Percentiles rank a stretch among this genome's conserved stretches.
Evolutionary conservation across 1,140 invertebrate species (phyloP).

Genomic region (Lasaia peninsularis): DNA sequence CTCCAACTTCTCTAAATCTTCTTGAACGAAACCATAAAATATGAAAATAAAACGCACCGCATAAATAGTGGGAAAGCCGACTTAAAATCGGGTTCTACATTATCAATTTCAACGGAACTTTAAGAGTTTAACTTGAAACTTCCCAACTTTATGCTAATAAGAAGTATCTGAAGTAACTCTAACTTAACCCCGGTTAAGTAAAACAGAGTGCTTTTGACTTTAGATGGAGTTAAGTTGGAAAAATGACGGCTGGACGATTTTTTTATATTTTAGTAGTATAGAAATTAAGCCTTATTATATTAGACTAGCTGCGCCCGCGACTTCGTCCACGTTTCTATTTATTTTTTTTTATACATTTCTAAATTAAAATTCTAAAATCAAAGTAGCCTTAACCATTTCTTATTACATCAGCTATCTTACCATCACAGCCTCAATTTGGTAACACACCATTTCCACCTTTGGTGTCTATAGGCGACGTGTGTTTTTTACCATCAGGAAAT

Average conservation of each 20-base stretch:
- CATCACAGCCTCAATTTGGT: too few species aligned
- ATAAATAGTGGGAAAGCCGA: conserved; percentile 24
- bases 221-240: conserved; percentile 9
- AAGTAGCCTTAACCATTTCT: too few species aligned
- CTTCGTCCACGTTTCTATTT: too few species aligned
- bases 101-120: conserved; percentile 33
- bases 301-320: not conserved
- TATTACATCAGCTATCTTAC: too few species aligned
- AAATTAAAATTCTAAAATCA: too few species aligned
- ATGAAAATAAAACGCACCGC: conserved; percentile 19
- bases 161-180: conserved; percentile 28
- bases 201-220: conserved; percentile 29
- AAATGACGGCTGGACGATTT: not conserved
- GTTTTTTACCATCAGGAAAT: too few species aligned
- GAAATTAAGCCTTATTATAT: not conserved
- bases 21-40: conserved; percentile 21
- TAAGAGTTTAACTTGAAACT: conserved; percentile 26
- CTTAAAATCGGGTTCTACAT: conserved; percentile 22
- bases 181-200: conserved; percentile 33
- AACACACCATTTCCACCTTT: too few species aligned
- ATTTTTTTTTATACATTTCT: too few species aligned
- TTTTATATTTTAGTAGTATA: not conserved
- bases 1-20: conserved; percentile 17
- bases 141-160: conserved; percentile 36
- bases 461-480: too few species aligned